phyloP scores from a whole-genome alignment of 1,140 invertebrate genomes.

The Heliconius hewitsoni region DNA sequence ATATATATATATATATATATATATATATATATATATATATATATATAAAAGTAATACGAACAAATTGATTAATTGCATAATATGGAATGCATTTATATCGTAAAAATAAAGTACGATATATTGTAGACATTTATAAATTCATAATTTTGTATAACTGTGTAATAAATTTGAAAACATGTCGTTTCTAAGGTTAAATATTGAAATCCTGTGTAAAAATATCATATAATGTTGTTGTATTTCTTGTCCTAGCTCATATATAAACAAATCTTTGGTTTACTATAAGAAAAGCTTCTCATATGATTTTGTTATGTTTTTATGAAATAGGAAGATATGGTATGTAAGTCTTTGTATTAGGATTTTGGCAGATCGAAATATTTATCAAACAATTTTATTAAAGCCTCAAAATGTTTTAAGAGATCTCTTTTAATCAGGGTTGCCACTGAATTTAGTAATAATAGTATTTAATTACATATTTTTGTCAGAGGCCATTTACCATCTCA shows the following conservation, averaged over 20 bases:
- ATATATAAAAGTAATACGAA: neutral
- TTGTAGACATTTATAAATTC: neutral
- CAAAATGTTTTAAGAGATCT: constrained; percentile 35
- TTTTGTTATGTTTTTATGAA: constrained; percentile 30
- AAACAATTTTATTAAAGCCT: constrained; percentile 34
- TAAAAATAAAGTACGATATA: neutral
- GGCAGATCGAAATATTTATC: constrained; percentile 27
- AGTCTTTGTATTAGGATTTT: constrained; percentile 38
- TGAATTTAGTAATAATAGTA: neutral
- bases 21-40: too few relatives aligned
- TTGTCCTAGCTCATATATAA: constrained; percentile 20
- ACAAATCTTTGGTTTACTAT: constrained; percentile 55
- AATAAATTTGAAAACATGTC: neutral
- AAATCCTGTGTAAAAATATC: neutral
- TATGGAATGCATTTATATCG: constrained; percentile 5
- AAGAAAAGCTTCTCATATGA: constrained; percentile 49
- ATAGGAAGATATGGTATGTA: constrained; percentile 33
- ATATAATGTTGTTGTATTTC: neutral
- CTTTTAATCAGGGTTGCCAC: constrained; percentile 9
- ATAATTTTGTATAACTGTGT: neutral
- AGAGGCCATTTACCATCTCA: too few relatives aligned
- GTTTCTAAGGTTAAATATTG: neutral
- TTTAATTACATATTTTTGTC: neutral
- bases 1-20: too few relatives aligned
- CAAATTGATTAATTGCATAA: neutral